phyloP scores from a whole-genome alignment of 2,797 vertebrate species.

The Gobionotothen gibberifrons region DNA sequence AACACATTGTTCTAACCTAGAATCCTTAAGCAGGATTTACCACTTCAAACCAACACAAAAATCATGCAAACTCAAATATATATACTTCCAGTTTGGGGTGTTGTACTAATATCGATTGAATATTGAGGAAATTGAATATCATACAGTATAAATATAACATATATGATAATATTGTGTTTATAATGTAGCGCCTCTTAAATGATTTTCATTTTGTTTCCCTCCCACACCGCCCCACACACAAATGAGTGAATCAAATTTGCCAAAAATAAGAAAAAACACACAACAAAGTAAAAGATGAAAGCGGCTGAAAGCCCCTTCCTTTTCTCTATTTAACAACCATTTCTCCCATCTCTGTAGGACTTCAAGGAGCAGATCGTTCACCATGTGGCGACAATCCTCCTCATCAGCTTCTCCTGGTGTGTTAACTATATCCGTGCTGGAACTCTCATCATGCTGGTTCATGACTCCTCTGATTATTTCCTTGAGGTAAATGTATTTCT shows the following conservation, averaged over 20 bases:
- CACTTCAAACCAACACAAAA: background rate
- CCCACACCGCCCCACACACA: too few relatives aligned
- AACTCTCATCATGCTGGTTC: conserved; percentile 94
- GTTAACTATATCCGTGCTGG: conserved; percentile 94
- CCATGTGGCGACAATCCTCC: conserved; percentile 94
- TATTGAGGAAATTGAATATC: too few relatives aligned
- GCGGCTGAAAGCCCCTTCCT: background rate
- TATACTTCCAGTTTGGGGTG: too few relatives aligned
- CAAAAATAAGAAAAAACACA: too few relatives aligned
- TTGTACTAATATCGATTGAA: too few relatives aligned
- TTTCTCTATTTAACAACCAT: background rate
- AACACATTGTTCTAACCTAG: conserved; percentile 35
- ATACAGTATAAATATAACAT: too few relatives aligned
- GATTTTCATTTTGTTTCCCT: too few relatives aligned
- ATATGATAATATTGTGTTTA: too few relatives aligned
- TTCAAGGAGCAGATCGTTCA: conserved; percentile 97
- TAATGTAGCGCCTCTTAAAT: too few relatives aligned
- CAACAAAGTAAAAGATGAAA: too few relatives aligned
- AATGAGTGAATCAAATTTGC: too few relatives aligned
- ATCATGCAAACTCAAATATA: background rate
- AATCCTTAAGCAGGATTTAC: conserved; percentile 48
- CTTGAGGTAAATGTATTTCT: conserved; percentile 87
- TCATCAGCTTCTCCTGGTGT: conserved; percentile 98
- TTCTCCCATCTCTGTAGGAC: conserved; percentile 80
- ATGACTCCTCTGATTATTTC: conserved; percentile 94